These are phyloP conservation scores for Ditylenchus dipsaci DNA, from an alignment of 1,140 invertebrate species.

Conservation along the genomic window DNA sequence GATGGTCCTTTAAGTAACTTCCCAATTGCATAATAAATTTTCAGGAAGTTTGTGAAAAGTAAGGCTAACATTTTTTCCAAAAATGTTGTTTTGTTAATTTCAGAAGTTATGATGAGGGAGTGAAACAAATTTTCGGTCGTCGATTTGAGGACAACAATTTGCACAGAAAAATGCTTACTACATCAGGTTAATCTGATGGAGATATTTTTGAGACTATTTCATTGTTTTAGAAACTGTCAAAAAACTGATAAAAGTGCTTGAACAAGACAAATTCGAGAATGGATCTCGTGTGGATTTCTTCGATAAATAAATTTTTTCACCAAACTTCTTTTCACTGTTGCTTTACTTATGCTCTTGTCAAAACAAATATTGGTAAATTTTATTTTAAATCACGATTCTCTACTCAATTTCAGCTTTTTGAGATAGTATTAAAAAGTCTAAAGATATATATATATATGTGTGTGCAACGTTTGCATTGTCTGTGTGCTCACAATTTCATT, in stretches of 20 bases:
- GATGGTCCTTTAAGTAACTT: too few relatives aligned
- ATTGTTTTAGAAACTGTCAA: conserved; percentile 66
- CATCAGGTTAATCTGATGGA: conserved; percentile 60
- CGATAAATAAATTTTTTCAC: conserved; percentile 61
- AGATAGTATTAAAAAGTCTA: background rate
- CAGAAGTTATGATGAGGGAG: conserved; percentile 61
- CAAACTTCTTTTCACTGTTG: background rate
- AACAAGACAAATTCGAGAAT: conserved; percentile 70
- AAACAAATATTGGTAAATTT: background rate
- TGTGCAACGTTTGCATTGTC: too few relatives aligned
- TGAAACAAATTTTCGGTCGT: conserved; percentile 27
- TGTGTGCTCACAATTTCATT: too few relatives aligned
- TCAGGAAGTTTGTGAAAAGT: background rate
- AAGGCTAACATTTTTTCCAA: background rate
- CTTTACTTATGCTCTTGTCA: background rate
- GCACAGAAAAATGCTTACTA: conserved; percentile 68
- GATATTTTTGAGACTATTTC: too few relatives aligned
- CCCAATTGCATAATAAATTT: too few relatives aligned
- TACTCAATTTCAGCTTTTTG: background rate
- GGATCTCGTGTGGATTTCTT: conserved; percentile 83
- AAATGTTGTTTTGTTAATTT: conserved; percentile 59
- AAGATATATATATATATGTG: too few relatives aligned
- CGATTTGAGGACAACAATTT: conserved; percentile 13
- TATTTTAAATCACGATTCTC: too few relatives aligned
- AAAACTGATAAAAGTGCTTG: conserved; percentile 70